These are phyloP conservation scores for Physocephala rufipes DNA, from an alignment of 2,888 invertebrate genomes.

Conservation along the genomic window DNA sequence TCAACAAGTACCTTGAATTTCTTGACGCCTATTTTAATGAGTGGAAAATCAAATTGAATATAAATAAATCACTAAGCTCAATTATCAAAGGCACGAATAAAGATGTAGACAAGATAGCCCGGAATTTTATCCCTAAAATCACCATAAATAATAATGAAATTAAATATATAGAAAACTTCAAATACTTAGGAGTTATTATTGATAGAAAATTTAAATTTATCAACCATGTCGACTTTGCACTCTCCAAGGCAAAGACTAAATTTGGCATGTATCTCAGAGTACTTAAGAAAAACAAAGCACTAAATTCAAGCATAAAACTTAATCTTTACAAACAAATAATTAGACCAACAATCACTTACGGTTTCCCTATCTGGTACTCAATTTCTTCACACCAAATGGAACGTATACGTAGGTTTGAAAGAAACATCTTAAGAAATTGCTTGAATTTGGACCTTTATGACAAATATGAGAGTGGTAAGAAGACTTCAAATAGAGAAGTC, in stretches of 20 bases:
- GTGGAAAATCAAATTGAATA: slow-evolving; percentile 1
- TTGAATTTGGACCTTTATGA: no score
- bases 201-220: not conserved
- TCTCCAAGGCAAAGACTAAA: slow-evolving; percentile 1
- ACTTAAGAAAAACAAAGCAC: not conserved
- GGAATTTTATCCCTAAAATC: not conserved
- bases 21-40: not conserved
- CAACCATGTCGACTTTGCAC: not conserved
- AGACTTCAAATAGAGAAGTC: no score
- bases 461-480: no score
- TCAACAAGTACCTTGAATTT: not conserved
- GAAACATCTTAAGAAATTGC: not conserved
- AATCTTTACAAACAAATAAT: not conserved
- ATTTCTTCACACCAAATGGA: slow-evolving; percentile 13
- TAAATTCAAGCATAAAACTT: not conserved
- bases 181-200: not conserved
- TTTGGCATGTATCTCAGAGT: not conserved
- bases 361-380: not conserved
- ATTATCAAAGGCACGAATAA: not conserved
- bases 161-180: not conserved
- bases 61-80: not conserved
- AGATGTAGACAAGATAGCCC: not conserved
- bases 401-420: slow-evolving; percentile 1
- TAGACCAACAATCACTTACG: slow-evolving; percentile 5
- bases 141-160: not conserved